Evolutionary conservation across 2,797 vertebrate species (phyloP), one percentile per base, ranked within the genome.

Genomic region (Enteromius thamalakanensis): DNA sequence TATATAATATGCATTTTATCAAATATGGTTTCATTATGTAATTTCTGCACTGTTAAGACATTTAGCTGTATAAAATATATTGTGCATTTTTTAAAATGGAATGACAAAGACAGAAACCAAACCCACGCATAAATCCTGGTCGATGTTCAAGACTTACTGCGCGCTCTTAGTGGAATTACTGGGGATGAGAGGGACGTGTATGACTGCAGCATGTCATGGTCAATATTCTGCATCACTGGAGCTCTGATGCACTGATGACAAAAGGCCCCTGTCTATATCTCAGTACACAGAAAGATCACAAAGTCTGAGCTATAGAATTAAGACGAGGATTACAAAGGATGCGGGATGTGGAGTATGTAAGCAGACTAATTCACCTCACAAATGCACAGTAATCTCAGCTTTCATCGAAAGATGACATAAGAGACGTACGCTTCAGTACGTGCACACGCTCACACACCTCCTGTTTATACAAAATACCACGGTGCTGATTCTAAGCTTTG

Each of bases 401-500:
- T 83, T 69, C 51, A 70, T 83, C 51, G 11, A 26, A 78, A 58
- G 10, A 78, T 76, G 72, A 45, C 80, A 45, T 21, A 29, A 80
- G 17, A n/a, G 23, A 60, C 26, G 3, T 34, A 42, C 3, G 21
- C 64, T 47, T 65, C 42, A 49, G 5, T 65, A 21, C 1, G 1
- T 64, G 55, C 17, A 17, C 34, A 49, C 42, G 37, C 64, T 70
- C 71, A 47, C 53, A 26, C 71, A 40, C 17, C 15, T 26, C 68
- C 76, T 64, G 62, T 60, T 64, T 79, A 74, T 42, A 58, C 29
- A 69, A 37, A 69, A 82, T 53, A 68, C 70, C 37, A 26, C 17
- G 11, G 64, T 53, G 76, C 12, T 84, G 79, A 86, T 87, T 76
- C 58, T 49, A 58, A 79, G 83, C 83, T 71, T 69, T 86, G 80